Percentiles rank a stretch among this genome's conserved stretches.
Conservation (phyloP, 2,888 invertebrate genomes). For the Proisotoma minuta region DNA sequence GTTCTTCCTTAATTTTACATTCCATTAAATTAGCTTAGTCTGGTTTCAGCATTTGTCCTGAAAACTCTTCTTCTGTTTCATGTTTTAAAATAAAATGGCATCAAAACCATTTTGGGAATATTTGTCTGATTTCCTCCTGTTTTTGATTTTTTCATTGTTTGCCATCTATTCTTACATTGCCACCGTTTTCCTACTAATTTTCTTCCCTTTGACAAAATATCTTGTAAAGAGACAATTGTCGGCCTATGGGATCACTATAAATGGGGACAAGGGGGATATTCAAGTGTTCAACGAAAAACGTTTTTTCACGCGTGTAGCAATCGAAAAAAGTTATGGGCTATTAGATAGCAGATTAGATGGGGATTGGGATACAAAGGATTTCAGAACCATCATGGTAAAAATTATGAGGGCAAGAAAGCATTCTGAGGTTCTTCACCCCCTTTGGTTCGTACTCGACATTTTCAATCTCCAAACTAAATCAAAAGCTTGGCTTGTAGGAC, state of each 20-base stretch:
- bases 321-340: constrained; percentile 15
- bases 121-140: neutral
- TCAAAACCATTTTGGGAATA: neutral
- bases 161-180: neutral
- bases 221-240: neutral
- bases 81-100: too few species aligned
- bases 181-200: neutral
- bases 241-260: constrained; percentile 14
- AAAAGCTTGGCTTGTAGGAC: constrained; percentile 24
- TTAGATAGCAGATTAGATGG: constrained; percentile 25
- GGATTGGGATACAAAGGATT: constrained; percentile 28
- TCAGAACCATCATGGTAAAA: constrained; percentile 20
- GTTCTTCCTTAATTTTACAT: too few species aligned
- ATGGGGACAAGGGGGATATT: constrained; percentile 25
- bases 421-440: constrained; percentile 10
- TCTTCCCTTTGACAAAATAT: constrained; percentile 2
- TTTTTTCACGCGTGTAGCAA: constrained; percentile 22
- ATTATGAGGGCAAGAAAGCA: constrained; percentile 13
- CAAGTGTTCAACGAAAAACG: constrained; percentile 19
- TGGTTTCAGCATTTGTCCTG: too few species aligned
- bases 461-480: constrained; percentile 30
- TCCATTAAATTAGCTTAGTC: too few species aligned
- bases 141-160: constrained; percentile 4
- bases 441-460: constrained; percentile 17
- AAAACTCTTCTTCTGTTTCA: too few species aligned